Percentiles rank a stretch among this genome's conserved stretches.
Evolutionary conservation across 23 tunicate genomes (phyloP).

Genomic region (Trididemnum miniatum): DNA sequence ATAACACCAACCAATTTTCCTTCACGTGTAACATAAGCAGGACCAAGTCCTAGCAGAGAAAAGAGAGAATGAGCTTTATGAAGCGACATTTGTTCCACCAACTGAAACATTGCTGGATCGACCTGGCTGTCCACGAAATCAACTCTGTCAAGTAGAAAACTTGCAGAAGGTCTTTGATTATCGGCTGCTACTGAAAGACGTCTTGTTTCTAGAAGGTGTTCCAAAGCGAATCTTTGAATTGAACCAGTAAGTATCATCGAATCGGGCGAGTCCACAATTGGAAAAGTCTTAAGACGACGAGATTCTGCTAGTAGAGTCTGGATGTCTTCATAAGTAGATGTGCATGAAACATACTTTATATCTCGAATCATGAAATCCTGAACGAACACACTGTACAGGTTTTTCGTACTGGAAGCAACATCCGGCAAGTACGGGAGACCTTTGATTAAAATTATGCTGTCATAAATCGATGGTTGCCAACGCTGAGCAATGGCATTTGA

Average conservation of each 20-base stretch:
- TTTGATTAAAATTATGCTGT: slow-evolving; percentile 82
- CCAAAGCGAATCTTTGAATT: slow-evolving; percentile 28
- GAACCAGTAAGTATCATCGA: slow-evolving; percentile 80
- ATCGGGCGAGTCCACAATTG: slow-evolving; percentile 60
- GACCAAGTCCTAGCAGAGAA: slow-evolving; percentile 63
- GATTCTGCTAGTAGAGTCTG: slow-evolving; percentile 7
- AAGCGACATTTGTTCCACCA: slow-evolving; percentile 78
- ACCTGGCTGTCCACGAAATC: slow-evolving; percentile 56
- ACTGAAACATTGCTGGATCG: slow-evolving; percentile 78
- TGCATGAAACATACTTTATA: slow-evolving; percentile 47
- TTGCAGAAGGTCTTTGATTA: not conserved
- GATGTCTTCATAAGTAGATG: slow-evolving; percentile 60
- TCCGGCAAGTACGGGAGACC: slow-evolving; percentile 87
- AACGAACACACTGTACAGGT: slow-evolving; percentile 45
- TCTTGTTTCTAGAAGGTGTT: slow-evolving; percentile 25
- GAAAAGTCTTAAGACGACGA: slow-evolving; percentile 34
- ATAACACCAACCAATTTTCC: slow-evolving; percentile 85
- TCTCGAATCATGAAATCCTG: slow-evolving; percentile 80
- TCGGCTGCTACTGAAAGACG: not conserved
- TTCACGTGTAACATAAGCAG: slow-evolving; percentile 66
- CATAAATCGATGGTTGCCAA: slow-evolving; percentile 79
- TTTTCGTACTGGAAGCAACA: slow-evolving; percentile 47
- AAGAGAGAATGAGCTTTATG: slow-evolving; percentile 81
- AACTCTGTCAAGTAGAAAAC: slow-evolving; percentile 22
- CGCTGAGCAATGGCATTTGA: slow-evolving; percentile 87